Base-by-base conservation (phyloP, 2,797 vertebrate genomes). In the Naso thynnoides region DNA sequence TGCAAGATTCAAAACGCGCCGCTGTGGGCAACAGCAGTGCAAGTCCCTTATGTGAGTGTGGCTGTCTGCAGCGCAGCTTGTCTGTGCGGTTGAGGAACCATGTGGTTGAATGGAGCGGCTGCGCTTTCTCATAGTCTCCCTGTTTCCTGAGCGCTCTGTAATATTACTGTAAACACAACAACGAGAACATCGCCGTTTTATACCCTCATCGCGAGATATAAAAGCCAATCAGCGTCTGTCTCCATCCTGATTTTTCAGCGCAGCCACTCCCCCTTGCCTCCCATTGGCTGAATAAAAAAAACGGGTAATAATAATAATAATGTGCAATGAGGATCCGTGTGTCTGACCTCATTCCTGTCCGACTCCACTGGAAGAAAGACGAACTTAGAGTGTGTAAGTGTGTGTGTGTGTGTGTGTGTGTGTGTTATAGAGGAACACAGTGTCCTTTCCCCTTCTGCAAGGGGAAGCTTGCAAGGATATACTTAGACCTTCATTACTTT, bases 301-400 rank as follows among this genome's bases (percentile, higher is more conserved):
- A 93, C 81, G 93, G 95, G 96, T 95, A 97, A 96, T 96, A 96
- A 97, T 96, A 96, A 95, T 95, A 94, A 95, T 95, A 95, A 96
- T 96, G 95, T 96, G 97, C 97, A 96, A 97, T 97, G 96, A 96
- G 96, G 95, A 97, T 96, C 95, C 94, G 94, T 95, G 94, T 94
- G 95, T 95, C 97, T 99, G 97, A 99, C 97, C 97, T 98, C 97
- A 98, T 99, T 98, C 96, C 95, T 96, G 95, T 96, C 89, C 91
- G 91, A 91, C 87, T 89, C 72, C 80, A 78, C 94, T 95, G 86
- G 69, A 95, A 95, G 95, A 95, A 94, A 95, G 94, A 94, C 92
- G 94, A 96, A 95, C 94, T 95, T 82, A 49, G 58, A 57, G 59
- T 75, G 63, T 54, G 57, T 52, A 42, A 50, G 48, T 68, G 49